Evolutionary conservation across 2,888 invertebrate genomes (phyloP).

Genomic region (Atethmia centrago): DNA sequence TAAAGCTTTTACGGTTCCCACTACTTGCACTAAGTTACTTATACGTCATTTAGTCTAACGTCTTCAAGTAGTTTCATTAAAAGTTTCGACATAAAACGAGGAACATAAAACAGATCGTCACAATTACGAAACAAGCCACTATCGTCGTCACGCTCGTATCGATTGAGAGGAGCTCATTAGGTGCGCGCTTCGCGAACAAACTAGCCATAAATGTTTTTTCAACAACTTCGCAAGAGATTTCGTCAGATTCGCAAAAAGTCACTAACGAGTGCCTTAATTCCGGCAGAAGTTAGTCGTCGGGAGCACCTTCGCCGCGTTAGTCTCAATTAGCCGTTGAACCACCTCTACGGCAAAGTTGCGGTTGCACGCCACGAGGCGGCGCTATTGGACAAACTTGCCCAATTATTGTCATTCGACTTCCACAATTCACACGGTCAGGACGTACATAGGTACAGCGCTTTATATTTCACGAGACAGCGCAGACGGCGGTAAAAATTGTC

Average conservation of each 20-base stretch:
- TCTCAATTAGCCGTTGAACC: slow-evolving; percentile 82
- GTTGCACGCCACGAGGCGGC: slow-evolving; percentile 62
- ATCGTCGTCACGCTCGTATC: slow-evolving; percentile 47
- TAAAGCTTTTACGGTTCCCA: slow-evolving; percentile 58
- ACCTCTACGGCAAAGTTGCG: slow-evolving; percentile 64
- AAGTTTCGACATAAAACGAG: slow-evolving; percentile 59
- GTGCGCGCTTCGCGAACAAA: slow-evolving; percentile 65
- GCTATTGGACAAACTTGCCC: slow-evolving; percentile 77
- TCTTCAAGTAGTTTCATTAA: slow-evolving; percentile 60
- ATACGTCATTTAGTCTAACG: slow-evolving; percentile 33
- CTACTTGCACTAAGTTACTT: slow-evolving; percentile 41
- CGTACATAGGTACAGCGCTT: slow-evolving; percentile 22
- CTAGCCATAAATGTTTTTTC: slow-evolving; percentile 80
- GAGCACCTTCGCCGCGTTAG: slow-evolving; percentile 74
- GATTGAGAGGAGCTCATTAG: slow-evolving; percentile 69
- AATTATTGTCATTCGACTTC: slow-evolving; percentile 79
- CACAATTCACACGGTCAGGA: slow-evolving; percentile 56
- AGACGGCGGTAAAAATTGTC: slow-evolving; percentile 54
- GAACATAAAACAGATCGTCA: slow-evolving; percentile 51
- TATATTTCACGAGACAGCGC: slow-evolving; percentile 43
- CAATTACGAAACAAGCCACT: slow-evolving; percentile 59
- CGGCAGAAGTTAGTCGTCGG: slow-evolving; percentile 78
- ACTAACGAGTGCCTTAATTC: slow-evolving; percentile 87
- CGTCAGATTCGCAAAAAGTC: slow-evolving; percentile 84
- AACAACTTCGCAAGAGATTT: slow-evolving; percentile 82